Evolutionary conservation across 2,113 vertebrate species (phyloP).

Genomic region (Cercopithecus mona): DNA sequence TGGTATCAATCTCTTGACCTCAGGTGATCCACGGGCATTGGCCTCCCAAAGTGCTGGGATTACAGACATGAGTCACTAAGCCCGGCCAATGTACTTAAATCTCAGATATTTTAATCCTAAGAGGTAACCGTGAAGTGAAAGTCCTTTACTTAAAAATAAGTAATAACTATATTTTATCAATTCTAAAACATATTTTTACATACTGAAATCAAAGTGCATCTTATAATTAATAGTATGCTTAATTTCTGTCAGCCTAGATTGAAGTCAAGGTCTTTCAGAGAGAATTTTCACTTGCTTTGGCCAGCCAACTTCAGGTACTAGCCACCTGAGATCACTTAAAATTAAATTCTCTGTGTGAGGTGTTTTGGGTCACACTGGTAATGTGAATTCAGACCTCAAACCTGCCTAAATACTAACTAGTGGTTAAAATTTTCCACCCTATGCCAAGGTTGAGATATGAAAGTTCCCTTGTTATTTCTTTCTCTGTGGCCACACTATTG

Average conservation of each 20-base stretch:
- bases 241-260: neutral
- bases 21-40: too few relatives aligned
- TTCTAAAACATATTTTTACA: conserved; percentile 35
- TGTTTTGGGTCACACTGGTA: conserved; percentile 40
- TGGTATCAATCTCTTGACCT: too few relatives aligned
- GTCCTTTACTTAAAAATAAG: conserved; percentile 6
- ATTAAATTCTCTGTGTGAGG: conserved; percentile 51
- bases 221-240: conserved; percentile 16
- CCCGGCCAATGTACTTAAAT: neutral
- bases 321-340: conserved; percentile 49
- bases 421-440: conserved; percentile 33
- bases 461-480: neutral
- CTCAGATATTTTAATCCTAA: conserved; percentile 38
- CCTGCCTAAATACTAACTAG: neutral
- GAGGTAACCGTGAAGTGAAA: conserved; percentile 21
- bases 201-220: conserved; percentile 2
- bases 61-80: too few relatives aligned
- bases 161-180: conserved; percentile 32
- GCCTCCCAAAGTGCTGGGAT: too few relatives aligned
- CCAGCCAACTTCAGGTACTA: neutral
- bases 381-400: conserved; percentile 53
- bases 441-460: neutral
- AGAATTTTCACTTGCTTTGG: conserved; percentile 36
- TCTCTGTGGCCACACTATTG: neutral
- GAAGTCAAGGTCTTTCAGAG: conserved; percentile 20